Evolutionary conservation across 2,888 invertebrate genomes (phyloP), one percentile per base, ranked within the genome.

Genomic region (Priapulus caudatus): DNA sequence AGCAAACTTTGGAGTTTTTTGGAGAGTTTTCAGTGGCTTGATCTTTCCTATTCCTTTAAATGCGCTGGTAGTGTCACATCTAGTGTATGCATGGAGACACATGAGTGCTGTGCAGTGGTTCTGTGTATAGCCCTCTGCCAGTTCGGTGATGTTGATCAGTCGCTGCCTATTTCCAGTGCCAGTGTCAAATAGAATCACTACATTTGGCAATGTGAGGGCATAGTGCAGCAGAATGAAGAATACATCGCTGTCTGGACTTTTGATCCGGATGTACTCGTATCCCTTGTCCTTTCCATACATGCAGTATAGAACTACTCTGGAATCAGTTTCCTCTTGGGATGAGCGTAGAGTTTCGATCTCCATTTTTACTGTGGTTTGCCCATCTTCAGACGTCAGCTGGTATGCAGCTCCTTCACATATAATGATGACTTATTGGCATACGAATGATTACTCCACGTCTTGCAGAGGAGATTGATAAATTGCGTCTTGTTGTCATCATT

Each of bases 211-310:
- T 10, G n/a, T n/a, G n/a, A 10, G n/a, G 21, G 48, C 48, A 51
- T 55, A 51, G 21, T 54, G 50, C 3, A 57, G 45, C 23, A 54
- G 21, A 20, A 56, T 50, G 24, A 56, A 52, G 46, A 53, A 54
- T 10, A 56, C 50, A 43, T 58, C 56, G 23, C 22, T 52, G 43
- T 54, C 58, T 53, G 54, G 54, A 24, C 33, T 51, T 43, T 47
- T 55, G n/a, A 54, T 51, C 20, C 33, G 22, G 20, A 52, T 47
- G 22, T 15, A 43, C 45, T 55, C 45, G 22, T 52, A 57, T 15
- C 54, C 52, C n/a, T n/a, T n/a, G n/a, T n/a, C n/a, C 21, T 54
- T 47, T 5, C 23, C 54, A 52, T 55, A 50, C 24, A 33, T 22
- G 22, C 45, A 24, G 47, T 53, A 57, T 19, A 57, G 46, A 18